Conservation (phyloP, 2,113 vertebrate genomes). For the Mus musculus region DNA sequence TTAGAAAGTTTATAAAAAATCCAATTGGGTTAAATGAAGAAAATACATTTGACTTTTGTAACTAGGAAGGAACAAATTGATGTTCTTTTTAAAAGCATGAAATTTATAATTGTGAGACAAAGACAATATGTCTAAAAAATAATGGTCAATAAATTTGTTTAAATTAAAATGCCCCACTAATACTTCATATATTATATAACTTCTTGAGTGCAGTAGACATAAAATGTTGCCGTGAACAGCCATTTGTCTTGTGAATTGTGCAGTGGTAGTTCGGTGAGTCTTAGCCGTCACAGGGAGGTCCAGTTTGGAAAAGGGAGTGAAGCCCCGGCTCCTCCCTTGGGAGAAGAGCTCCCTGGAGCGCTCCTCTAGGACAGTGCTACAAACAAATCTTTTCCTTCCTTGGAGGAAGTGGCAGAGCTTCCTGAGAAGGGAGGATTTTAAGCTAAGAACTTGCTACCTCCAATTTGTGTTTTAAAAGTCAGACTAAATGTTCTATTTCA, state of each 20-base stretch:
- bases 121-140: not conserved
- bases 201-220: not conserved
- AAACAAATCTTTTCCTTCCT: not conserved
- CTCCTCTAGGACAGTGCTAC: not conserved
- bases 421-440: not conserved
- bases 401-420: not conserved
- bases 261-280: not conserved
- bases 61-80: not conserved
- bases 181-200: not conserved
- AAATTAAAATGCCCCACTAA: not conserved
- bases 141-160: not conserved
- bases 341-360: not conserved
- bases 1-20: not conserved
- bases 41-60: conserved; percentile 20
- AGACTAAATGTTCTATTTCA: not conserved
- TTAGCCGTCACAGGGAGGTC: not conserved
- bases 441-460: not conserved
- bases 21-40: not conserved
- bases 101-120: not conserved
- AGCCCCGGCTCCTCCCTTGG: not conserved
- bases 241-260: conserved; percentile 6
- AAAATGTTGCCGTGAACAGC: not conserved
- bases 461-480: not conserved
- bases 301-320: not conserved
- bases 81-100: not conserved